Evolutionary conservation across 1,140 invertebrate genomes (phyloP), one percentile per base, ranked within the genome.

Genomic region (Drosophila takahashii): DNA sequence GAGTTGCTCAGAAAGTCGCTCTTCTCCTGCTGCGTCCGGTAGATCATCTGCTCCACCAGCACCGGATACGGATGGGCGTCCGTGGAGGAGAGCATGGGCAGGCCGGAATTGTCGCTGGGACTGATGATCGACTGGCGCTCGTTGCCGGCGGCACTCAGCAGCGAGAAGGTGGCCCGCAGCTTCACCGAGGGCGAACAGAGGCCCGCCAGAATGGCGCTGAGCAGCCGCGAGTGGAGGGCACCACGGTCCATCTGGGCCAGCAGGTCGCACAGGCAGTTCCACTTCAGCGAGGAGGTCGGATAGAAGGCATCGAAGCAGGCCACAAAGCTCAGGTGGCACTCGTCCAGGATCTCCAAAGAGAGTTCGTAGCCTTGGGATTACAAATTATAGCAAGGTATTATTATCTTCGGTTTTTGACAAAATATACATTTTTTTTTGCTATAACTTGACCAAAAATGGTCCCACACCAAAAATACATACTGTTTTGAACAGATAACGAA

Each of bases 251-350:
- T 96, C 81, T 96, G 94, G 41, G 94, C 94, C 16, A 99, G 93
- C 13, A 98, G 92, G 89, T 98, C 96, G 93, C 98, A 98, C 0
- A 99, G 92, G 85, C 96, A 96, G 60, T 96, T 95, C 98, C 98
- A 99, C 91, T 99, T 99, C 16, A 99, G 93, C 60, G 95, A 96
- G 0, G 97, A 96, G 1, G 97, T 99, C 0, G 98, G 98, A 93
- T 98, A 99, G 93, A 99, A 99, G 0, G 97, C 97, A 93, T 99
- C 97, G 89, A 98, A 99, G 92, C 98, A 98, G 3, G 95, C 93
- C 3, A 97, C 96, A 91, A 98, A 98, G 9, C 97, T 98, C 54
- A 95, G 94, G 79, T 98, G 97, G 81, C 97, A 98, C 86, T 99
- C 98, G 29, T 97, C 96, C 11, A 99, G 92, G 59, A 99, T 96